Evolutionary conservation across 2,113 vertebrate genomes (phyloP), one percentile per base, ranked within the genome.

Genomic region (Andinoacara biseriatus): DNA sequence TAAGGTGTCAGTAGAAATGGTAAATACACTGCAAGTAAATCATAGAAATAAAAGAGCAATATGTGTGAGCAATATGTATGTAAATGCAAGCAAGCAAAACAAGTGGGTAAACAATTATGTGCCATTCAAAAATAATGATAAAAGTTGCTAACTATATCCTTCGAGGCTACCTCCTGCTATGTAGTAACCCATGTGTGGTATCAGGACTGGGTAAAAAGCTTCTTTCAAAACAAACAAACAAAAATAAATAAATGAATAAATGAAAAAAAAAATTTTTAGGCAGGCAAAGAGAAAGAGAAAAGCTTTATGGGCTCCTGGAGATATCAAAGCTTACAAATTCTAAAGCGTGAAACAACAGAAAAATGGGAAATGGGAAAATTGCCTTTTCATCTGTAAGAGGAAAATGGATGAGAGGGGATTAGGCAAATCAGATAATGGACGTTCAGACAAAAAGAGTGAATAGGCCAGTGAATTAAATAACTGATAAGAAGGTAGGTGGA

Each of bases 391-490:
- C 76, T 67, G 17, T 43, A 31, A 78, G 56, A 84, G n/a, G 43
- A 74, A 83, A 87, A 85, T 72, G 61, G 63, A 84, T 77, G 82
- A 89, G 49, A 54, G 35, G 43, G 63, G 72, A 89, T 88, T 82
- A 81, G 61, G 3, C 29, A 86, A 86, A 87, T 90, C 67, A 85
- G 85, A 89, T 89, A 92, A 89, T 87, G 83, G 86, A 35, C 9
- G 0, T 58, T 80, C 31, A 80, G 56, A 81, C 78, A 86, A 79
- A 83, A 78, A 74, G 69, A 77, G 72, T 58, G 80, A 85, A 76
- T 43, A 90, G 87, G 88, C 90, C 84, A 79, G 49, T 85, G 60
- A 85, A 90, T 88, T 18, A 81, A 87, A 83, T 81, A 88, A 67
- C 83, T 74, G 81, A 87, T 74, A 79, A 86, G 74, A 38, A 78